These are phyloP conservation scores for Macrosteles quadrilineatus DNA, from an alignment of 1,140 invertebrate genomes.

Conservation along the genomic window DNA sequence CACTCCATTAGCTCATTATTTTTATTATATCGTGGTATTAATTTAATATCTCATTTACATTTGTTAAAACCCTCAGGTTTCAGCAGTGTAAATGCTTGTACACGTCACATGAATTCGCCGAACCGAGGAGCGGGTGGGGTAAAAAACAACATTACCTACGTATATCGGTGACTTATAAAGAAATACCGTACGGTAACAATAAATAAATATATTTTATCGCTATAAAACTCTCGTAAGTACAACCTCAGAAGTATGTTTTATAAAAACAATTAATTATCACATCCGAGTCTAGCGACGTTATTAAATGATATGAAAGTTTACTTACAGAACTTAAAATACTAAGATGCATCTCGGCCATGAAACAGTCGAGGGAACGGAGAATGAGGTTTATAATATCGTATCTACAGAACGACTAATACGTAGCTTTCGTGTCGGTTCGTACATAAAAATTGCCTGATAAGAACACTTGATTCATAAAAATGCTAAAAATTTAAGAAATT, in stretches of 20 bases:
- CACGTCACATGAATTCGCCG: background rate
- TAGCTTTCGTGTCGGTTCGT: conserved; percentile 1
- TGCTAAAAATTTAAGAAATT: conserved; percentile 22
- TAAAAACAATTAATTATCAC: conserved; percentile 21
- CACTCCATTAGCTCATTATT: background rate
- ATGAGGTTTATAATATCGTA: background rate
- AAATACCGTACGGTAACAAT: conserved; percentile 22
- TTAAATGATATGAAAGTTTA: conserved; percentile 24
- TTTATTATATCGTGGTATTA: conserved; percentile 29
- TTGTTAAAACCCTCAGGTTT: background rate
- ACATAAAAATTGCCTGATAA: conserved; percentile 23
- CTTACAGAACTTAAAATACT: conserved; percentile 18
- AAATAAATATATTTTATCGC: conserved; percentile 26
- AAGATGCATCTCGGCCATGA: conserved; percentile 4
- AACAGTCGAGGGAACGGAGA: conserved; percentile 5
- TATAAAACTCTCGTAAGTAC: conserved; percentile 20
- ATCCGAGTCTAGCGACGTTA: conserved; percentile 15
- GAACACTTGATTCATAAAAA: conserved; percentile 26
- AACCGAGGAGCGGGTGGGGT: background rate
- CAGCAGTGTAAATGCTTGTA: conserved; percentile 9
- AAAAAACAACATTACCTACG: conserved; percentile 10
- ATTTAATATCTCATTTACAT: conserved; percentile 31
- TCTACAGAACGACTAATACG: conserved; percentile 10
- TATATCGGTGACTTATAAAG: conserved; percentile 23
- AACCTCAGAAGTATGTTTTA: conserved; percentile 24